Base-by-base conservation (phyloP, 2,888 invertebrate genomes). In the Oligia strigilis region DNA sequence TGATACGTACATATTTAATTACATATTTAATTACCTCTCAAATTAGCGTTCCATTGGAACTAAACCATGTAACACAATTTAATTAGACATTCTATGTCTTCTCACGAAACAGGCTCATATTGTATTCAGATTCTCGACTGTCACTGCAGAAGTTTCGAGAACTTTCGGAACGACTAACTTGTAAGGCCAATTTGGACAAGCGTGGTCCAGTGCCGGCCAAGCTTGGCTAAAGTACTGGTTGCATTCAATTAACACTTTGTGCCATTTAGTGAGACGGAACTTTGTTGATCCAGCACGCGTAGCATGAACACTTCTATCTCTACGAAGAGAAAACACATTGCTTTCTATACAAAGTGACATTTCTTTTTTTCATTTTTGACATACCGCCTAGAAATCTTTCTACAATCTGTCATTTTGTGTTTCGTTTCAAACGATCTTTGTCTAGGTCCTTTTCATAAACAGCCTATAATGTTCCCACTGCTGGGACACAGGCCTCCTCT, bases 161-260 rank as follows among this genome's bases (percentile, higher is more conserved):
- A 87, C 72, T 86, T 89, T 87, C 78, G 49, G 67, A 17, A 58
- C 72, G 46, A 66, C 49, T 13, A 80, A 89, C 75, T 87, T 83
- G 69, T 73, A 58, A 87, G 78, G 74, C 82, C 81, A 85, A 87
- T 89, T 89, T 84, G 69, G 72, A 78, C 75, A 66, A 65, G 66
- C 70, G 71, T 81, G 78, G 84, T 82, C 82, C 70, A 83, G 73
- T 58, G 77, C 77, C 40, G 74, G 23, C 66, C 46, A 75, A 76
- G 78, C 80, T 79, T 81, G 1, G n/a, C 19, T 80, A 80, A 77
- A 86, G 80, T 73, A 79, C 72, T 76, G 43, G 62, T 77, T 70
- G 77, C 72, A 84, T 86, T 83, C 81, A 89, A 87, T 88, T 85
- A 88, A 82, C 80, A 85, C 82, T 84, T 88, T 65, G 66, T 58